Percentiles rank a stretch among this genome's conserved stretches.
Evolutionary conservation across 2,113 vertebrate genomes (phyloP).

Genomic region (Conger conger): DNA sequence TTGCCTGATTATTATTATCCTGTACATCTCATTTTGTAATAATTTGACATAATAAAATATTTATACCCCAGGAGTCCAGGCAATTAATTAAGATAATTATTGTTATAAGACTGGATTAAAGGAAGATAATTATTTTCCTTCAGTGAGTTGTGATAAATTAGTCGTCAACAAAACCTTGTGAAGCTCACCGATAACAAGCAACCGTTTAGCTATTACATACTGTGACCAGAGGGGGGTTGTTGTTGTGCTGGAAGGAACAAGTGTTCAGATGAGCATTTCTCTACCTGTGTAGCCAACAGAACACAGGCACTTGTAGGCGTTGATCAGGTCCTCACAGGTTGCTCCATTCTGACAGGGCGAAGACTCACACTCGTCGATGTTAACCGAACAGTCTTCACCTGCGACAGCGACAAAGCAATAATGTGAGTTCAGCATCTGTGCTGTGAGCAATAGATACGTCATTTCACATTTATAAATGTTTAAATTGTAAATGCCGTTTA

Average conservation of each 20-base stretch:
- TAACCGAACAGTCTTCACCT: constrained; percentile 82
- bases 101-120: constrained; percentile 53
- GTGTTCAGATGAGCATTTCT: background rate
- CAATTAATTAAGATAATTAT: too few relatives aligned
- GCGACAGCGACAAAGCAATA: constrained; percentile 3
- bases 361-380: constrained; percentile 84
- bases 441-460: background rate
- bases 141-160: background rate
- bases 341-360: constrained; percentile 80
- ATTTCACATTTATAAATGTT: background rate
- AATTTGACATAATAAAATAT: constrained; percentile 72
- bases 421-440: background rate
- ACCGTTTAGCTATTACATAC: background rate
- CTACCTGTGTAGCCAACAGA: constrained; percentile 83
- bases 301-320: constrained; percentile 81
- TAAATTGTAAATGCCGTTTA: background rate
- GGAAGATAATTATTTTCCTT: constrained; percentile 58
- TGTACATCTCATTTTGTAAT: constrained; percentile 41
- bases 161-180: background rate
- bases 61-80: constrained; percentile 57
- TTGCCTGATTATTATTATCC: too few relatives aligned
- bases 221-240: background rate
- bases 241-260: background rate
- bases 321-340: constrained; percentile 76
- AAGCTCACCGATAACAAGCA: background rate